These are phyloP conservation scores for Silurus meridionalis DNA, from an alignment of 2,113 vertebrate genomes.

Conservation along the genomic window DNA sequence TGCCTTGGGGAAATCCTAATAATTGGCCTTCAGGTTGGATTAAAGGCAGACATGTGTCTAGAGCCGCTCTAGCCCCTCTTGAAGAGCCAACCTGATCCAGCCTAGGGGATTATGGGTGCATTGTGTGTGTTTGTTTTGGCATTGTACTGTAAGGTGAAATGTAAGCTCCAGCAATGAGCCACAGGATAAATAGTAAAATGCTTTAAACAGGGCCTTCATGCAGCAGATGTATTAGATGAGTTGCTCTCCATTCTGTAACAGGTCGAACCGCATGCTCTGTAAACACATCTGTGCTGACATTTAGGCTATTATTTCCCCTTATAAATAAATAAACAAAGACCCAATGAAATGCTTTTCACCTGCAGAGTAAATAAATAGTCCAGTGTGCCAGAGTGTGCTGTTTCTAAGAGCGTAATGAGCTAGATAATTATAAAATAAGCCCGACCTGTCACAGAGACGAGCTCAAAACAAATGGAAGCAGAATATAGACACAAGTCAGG, in stretches of 20 bases:
- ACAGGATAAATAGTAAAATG: neutral
- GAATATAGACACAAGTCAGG: neutral
- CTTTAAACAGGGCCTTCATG: neutral
- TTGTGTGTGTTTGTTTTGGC: slow-evolving; percentile 20
- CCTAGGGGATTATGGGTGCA: slow-evolving; percentile 11
- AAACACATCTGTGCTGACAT: slow-evolving; percentile 21
- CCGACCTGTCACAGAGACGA: neutral
- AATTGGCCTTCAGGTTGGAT: slow-evolving; percentile 37
- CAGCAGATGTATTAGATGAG: neutral
- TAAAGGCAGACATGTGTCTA: slow-evolving; percentile 35
- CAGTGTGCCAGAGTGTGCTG: neutral
- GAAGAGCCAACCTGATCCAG: neutral
- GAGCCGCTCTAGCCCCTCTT: slow-evolving; percentile 31
- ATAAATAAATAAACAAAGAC: neutral
- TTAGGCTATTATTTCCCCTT: neutral
- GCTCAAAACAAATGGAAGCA: neutral
- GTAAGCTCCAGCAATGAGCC: neutral
- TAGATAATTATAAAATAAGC: neutral
- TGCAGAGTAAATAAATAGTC: slow-evolving; percentile 9
- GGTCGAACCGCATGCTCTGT: neutral
- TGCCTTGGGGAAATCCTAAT: slow-evolving; percentile 20
- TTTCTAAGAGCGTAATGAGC: slow-evolving; percentile 20
- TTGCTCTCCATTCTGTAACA: neutral
- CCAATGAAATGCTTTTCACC: neutral
- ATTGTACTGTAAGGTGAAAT: neutral